Evolutionary conservation across 2,888 invertebrate genomes (phyloP).

Genomic region (Spisula subtruncata): DNA sequence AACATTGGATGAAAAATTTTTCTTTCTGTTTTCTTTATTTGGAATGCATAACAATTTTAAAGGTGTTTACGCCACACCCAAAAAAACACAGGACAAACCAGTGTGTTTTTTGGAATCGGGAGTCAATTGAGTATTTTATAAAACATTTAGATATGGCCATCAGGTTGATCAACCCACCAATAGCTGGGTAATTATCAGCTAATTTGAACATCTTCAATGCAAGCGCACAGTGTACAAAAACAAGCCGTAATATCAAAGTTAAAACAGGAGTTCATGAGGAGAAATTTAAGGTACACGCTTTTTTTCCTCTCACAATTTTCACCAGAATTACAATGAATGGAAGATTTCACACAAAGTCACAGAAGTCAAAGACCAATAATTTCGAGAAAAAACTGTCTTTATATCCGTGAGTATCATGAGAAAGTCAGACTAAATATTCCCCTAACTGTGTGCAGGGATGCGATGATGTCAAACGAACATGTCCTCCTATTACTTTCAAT

Average conservation of each 20-base stretch:
- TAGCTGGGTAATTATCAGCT: too few species aligned
- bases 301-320: neutral
- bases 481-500: slow-evolving; percentile 1
- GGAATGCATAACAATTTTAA: too few species aligned
- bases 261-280: neutral
- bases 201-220: too few species aligned
- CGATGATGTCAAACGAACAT: neutral
- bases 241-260: neutral
- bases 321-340: neutral
- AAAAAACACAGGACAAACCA: too few species aligned
- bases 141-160: neutral
- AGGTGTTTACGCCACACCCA: neutral
- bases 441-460: neutral
- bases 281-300: neutral
- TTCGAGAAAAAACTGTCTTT: neutral
- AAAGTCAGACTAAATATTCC: neutral
- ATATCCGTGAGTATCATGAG: neutral
- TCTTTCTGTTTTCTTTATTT: too few species aligned
- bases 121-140: neutral
- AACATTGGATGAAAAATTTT: too few species aligned
- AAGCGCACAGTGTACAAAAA: neutral
- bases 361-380: slow-evolving; percentile 2
- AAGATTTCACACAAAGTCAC: slow-evolving; percentile 21
- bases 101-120: neutral
- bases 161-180: neutral